These are phyloP conservation scores for Petrolisthes manimaculis DNA, from an alignment of 2,888 invertebrate species.

Conservation along the genomic window DNA sequence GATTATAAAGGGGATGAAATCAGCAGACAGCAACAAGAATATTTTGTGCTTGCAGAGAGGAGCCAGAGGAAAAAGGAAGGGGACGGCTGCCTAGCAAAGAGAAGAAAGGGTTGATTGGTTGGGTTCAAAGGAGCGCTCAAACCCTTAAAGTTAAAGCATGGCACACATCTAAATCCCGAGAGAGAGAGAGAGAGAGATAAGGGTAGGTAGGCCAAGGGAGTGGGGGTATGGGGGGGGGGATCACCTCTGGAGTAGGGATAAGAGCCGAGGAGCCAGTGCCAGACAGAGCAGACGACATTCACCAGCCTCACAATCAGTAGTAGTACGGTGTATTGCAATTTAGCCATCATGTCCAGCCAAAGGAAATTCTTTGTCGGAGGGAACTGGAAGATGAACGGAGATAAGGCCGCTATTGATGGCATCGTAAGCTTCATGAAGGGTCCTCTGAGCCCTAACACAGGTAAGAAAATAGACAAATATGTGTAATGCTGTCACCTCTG, in stretches of 20 bases:
- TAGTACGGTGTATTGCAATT: not conserved
- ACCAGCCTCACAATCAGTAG: not conserved
- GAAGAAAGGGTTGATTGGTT: no score
- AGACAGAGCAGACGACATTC: not conserved
- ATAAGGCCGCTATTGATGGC: slow-evolving; percentile 83
- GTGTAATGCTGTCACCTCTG: not conserved
- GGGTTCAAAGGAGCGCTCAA: no score
- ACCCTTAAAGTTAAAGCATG: no score
- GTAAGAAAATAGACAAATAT: slow-evolving; percentile 71
- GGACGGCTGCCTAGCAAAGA: no score
- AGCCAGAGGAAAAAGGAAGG: no score
- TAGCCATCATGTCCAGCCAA: slow-evolving; percentile 32
- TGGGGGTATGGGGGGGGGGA: not conserved
- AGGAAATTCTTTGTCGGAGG: slow-evolving; percentile 98
- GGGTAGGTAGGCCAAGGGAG: not conserved
- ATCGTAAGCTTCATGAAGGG: slow-evolving; percentile 85
- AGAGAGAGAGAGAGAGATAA: slow-evolving; percentile 16
- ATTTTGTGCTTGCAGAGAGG: no score
- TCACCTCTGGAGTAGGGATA: not conserved
- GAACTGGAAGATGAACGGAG: slow-evolving; percentile 99
- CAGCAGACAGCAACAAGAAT: no score
- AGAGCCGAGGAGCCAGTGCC: not conserved
- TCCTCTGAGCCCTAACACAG: slow-evolving; percentile 84
- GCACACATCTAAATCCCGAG: no score
- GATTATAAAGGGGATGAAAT: no score